phyloP scores from a whole-genome alignment of 2,888 invertebrate species.

The Watsonalla binaria region DNA sequence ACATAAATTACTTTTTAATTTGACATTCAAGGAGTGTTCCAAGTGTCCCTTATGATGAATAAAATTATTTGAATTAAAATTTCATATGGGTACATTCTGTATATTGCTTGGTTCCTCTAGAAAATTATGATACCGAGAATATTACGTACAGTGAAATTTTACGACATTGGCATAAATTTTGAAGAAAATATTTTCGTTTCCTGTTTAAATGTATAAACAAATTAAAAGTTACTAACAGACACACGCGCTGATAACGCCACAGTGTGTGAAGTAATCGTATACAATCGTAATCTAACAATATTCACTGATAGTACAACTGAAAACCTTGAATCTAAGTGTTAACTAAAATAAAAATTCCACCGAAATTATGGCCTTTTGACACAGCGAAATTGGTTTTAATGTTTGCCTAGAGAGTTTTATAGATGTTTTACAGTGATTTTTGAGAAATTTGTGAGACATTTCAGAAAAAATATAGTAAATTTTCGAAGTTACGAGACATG shows the following conservation, averaged over 20 bases:
- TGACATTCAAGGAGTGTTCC: no score
- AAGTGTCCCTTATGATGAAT: no score
- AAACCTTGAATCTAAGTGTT: conserved; percentile 15
- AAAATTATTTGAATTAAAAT: no score
- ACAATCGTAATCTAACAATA: conserved; percentile 1
- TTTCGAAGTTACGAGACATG: conserved; percentile 12
- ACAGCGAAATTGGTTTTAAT: background rate
- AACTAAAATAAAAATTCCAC: background rate
- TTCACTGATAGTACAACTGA: conserved; percentile 25
- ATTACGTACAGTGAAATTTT: no score
- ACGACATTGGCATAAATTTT: no score
- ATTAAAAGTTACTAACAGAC: background rate
- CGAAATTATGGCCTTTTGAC: background rate
- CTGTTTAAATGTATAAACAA: background rate
- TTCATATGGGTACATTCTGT: no score
- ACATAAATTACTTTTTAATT: no score
- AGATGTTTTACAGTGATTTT: background rate
- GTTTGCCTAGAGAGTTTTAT: no score
- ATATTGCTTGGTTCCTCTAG: no score
- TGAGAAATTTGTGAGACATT: conserved; percentile 4
- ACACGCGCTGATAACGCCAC: background rate
- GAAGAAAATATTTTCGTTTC: no score
- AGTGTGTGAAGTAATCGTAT: background rate
- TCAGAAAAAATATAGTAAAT: background rate
- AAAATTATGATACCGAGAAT: no score